Evolutionary conservation across 2,888 invertebrate genomes (phyloP).

Genomic region (Chelonus formosanus): DNA sequence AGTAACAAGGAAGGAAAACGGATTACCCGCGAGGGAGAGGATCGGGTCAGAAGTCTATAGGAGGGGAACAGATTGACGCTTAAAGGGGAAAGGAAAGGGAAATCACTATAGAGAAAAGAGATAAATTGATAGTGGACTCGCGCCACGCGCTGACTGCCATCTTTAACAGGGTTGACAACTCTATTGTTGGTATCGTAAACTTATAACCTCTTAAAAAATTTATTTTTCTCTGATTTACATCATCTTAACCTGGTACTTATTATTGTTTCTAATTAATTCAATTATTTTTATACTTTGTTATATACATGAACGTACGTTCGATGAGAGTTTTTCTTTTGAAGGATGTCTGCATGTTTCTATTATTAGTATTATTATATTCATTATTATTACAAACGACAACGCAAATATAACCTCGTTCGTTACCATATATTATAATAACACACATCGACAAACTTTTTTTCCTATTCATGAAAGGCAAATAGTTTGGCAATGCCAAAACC

Average conservation of each 20-base stretch:
- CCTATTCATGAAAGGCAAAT: slow-evolving; percentile 17
- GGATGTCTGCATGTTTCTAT: background rate
- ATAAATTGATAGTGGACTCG: slow-evolving; percentile 64
- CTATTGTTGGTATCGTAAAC: slow-evolving; percentile 3
- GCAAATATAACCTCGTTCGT: background rate
- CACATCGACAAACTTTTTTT: slow-evolving; percentile 11
- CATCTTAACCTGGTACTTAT: background rate
- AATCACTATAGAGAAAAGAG: slow-evolving; percentile 46
- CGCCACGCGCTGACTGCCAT: slow-evolving; percentile 52
- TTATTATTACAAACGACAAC: slow-evolving; percentile 2
- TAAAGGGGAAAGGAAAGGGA: slow-evolving; percentile 33
- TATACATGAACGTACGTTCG: too few species aligned
- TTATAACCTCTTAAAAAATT: background rate
- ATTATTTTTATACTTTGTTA: background rate
- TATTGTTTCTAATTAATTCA: background rate
- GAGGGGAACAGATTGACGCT: slow-evolving; percentile 36
- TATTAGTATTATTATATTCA: background rate
- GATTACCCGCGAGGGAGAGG: slow-evolving; percentile 34
- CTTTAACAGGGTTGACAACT: slow-evolving; percentile 2
- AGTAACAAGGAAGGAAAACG: slow-evolving; percentile 26
- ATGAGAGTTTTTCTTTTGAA: too few species aligned
- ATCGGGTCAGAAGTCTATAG: slow-evolving; percentile 31
- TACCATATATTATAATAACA: slow-evolving; percentile 17
- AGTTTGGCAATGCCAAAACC: slow-evolving; percentile 31
- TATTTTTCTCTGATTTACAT: background rate